phyloP scores from a whole-genome alignment of 2,797 vertebrate genomes.

The Vipera ursinii region DNA sequence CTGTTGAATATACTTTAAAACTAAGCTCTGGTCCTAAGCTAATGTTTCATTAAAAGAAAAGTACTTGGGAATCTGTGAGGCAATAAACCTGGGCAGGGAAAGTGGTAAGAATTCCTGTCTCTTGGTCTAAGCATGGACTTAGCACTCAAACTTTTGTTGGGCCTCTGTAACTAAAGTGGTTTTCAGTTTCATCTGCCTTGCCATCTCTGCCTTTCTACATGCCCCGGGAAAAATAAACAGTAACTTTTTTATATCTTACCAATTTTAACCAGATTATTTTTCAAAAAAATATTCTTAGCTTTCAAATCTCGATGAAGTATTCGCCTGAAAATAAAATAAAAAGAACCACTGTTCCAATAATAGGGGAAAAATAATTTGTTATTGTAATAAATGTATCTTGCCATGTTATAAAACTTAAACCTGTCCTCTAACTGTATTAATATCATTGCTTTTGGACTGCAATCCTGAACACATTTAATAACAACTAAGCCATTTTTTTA shows the following conservation, averaged over 20 bases:
- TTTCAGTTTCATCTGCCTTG: no score
- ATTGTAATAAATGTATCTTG: slow-evolving; percentile 2
- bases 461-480: neutral
- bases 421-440: neutral
- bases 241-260: slow-evolving; percentile 69
- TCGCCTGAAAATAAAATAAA: slow-evolving; percentile 66
- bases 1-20: neutral
- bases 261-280: slow-evolving; percentile 85
- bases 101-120: no score
- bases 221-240: neutral
- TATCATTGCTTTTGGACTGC: neutral
- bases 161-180: neutral
- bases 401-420: neutral
- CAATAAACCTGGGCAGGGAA: neutral
- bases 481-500: no score
- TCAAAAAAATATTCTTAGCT: slow-evolving; percentile 87
- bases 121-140: neutral
- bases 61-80: neutral
- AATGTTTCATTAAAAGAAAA: neutral
- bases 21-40: neutral
- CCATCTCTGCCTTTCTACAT: neutral
- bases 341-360: slow-evolving; percentile 27
- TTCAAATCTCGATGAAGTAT: slow-evolving; percentile 89
- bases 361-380: neutral
- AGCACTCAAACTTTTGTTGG: neutral